A percentile compares a stretch with the other conserved stretches of the same genome.
These are phyloP conservation scores for Caenorhabditis becei DNA, from an alignment of 2,888 invertebrate genomes.

Conservation along the genomic window DNA sequence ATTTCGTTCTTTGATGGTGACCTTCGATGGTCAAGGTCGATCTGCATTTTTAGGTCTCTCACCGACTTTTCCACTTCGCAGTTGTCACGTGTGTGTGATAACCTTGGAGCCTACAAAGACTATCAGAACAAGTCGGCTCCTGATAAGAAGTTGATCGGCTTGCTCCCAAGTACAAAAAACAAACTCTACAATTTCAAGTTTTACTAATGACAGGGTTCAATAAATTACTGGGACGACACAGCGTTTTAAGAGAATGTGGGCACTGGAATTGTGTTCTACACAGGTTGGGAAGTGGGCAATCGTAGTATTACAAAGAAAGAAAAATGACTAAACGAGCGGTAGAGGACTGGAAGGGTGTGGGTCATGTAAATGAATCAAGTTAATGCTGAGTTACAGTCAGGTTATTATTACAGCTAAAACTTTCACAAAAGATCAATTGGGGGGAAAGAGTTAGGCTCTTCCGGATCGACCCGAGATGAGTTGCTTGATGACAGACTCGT, in stretches of 20 bases:
- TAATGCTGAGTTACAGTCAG: slow-evolving; percentile 39
- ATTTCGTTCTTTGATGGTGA: too few relatives aligned
- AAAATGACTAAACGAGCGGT: neutral
- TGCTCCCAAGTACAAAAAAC: neutral
- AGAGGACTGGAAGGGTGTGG: neutral
- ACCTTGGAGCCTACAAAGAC: neutral
- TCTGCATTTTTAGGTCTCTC: too few relatives aligned
- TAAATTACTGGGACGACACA: slow-evolving; percentile 31
- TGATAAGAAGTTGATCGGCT: neutral
- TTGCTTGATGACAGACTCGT: slow-evolving; percentile 83
- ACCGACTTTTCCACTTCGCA: too few relatives aligned
- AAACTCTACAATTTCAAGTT: neutral
- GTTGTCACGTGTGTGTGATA: too few relatives aligned
- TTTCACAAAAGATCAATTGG: slow-evolving; percentile 25
- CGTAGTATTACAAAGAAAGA: slow-evolving; percentile 19
- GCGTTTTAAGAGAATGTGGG: neutral
- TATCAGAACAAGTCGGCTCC: neutral
- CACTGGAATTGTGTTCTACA: slow-evolving; percentile 54
- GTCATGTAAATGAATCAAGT: slow-evolving; percentile 29
- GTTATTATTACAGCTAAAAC: slow-evolving; percentile 47
- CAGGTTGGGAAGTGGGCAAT: slow-evolving; percentile 18
- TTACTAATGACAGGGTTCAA: slow-evolving; percentile 24
- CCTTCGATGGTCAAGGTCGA: too few relatives aligned
- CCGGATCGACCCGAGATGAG: slow-evolving; percentile 70
- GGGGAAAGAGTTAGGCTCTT: slow-evolving; percentile 42